A percentile compares a stretch with the other conserved stretches of the same genome.
phyloP scores from a whole-genome alignment of 2,113 vertebrate species.

The Acanthisitta chloris region DNA sequence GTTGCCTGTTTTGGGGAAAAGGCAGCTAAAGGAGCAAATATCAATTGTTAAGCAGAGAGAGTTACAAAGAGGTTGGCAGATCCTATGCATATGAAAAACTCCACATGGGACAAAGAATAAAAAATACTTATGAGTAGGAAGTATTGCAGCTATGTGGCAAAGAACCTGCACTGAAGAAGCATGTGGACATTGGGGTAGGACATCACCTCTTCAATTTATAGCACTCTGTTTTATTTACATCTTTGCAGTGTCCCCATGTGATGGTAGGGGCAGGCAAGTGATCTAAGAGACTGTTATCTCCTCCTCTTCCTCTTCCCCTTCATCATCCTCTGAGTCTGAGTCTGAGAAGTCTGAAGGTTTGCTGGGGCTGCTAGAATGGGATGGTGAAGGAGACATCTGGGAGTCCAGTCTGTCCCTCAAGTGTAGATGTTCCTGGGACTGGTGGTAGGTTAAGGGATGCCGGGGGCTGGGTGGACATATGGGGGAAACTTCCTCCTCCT shows the following conservation, averaged over 20 bases:
- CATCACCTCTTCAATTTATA: constrained; percentile 69
- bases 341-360: constrained; percentile 91
- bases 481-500: constrained; percentile 61
- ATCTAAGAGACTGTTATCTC: constrained; percentile 92
- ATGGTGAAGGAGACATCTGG: constrained; percentile 76
- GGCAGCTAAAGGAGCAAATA: not conserved
- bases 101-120: not conserved
- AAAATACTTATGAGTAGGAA: not conserved
- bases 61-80: not conserved
- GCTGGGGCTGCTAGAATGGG: constrained; percentile 81
- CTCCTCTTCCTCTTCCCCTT: constrained; percentile 84
- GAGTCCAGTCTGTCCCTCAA: constrained; percentile 69
- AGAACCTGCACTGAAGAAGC: not conserved
- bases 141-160: not conserved
- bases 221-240: constrained; percentile 56
- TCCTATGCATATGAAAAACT: not conserved
- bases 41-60: not conserved
- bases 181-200: not conserved
- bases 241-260: constrained; percentile 28
- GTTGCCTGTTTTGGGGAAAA: not conserved
- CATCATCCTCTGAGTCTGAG: constrained; percentile 82
- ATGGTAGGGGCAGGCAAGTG: not conserved
- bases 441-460: constrained; percentile 59
- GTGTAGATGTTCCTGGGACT: constrained; percentile 60
- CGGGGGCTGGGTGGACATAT: constrained; percentile 53